Conservation (phyloP, 2,888 invertebrate species). For the Drosophila austrosaltans region DNA sequence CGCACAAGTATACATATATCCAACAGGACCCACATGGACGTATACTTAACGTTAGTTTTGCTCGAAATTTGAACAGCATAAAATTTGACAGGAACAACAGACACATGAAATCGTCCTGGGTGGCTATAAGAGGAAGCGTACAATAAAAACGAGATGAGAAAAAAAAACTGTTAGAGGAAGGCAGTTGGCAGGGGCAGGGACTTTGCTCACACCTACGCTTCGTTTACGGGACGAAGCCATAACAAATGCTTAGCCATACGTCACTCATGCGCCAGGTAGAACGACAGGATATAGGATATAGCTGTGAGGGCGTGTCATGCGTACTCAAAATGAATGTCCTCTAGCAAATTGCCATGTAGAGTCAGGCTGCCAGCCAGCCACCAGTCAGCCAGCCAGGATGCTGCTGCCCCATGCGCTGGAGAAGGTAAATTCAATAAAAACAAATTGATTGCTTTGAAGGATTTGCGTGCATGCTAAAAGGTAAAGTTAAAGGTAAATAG, state of each 20-base stretch:
- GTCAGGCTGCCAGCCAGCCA: neutral
- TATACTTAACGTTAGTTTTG: slow-evolving; percentile 54
- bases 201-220: slow-evolving; percentile 17
- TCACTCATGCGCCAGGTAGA: slow-evolving; percentile 69
- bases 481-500: slow-evolving; percentile 59
- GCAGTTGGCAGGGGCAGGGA: neutral
- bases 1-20: neutral
- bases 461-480: slow-evolving; percentile 63
- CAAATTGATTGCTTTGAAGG: slow-evolving; percentile 74
- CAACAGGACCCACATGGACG: slow-evolving; percentile 22
- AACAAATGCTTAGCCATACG: slow-evolving; percentile 72
- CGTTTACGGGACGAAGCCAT: slow-evolving; percentile 54
- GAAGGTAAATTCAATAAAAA: slow-evolving; percentile 71
- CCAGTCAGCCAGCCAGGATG: neutral
- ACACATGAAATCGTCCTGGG: slow-evolving; percentile 42
- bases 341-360: slow-evolving; percentile 42
- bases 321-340: slow-evolving; percentile 65
- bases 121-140: slow-evolving; percentile 53
- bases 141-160: slow-evolving; percentile 52
- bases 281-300: slow-evolving; percentile 34
- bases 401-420: slow-evolving; percentile 28
- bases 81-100: slow-evolving; percentile 65
- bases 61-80: slow-evolving; percentile 57
- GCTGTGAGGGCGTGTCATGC: slow-evolving; percentile 51
- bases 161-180: slow-evolving; percentile 14